Base-by-base conservation (phyloP, 2,888 invertebrate species). In the Pandemis heparana region DNA sequence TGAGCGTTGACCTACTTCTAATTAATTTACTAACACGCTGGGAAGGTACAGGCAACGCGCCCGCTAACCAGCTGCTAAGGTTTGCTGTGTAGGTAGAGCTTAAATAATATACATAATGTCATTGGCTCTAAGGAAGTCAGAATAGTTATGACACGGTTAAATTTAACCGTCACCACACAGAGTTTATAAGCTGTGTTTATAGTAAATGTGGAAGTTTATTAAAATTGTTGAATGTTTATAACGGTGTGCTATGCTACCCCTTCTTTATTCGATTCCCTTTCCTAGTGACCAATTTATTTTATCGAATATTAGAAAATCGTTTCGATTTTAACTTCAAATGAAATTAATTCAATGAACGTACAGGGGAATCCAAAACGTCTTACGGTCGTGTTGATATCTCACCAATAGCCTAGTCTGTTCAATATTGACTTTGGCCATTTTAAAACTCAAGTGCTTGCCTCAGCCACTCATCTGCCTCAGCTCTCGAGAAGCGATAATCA, bases 1-100 rank as follows among this genome's bases (percentile, higher is more conserved):
- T 12, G 60, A 18, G 56, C 1, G 43, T 59, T 68, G 63, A 64
- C 68, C 63, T 59, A 73, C 56, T 64, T 68, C 68, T 68, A 68
- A 72, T 72, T 56, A 56, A 72, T 72, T 23, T 43, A 53, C 6
- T 53, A 18, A 16, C 60, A 38, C 32, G n/a, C 38, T 32, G n/a
- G 16, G n/a, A 41, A 39, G 14, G 16, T n/a, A 39, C 8, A 9
- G 43, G 32, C 48, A 46, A 64, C 12, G 48, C 16, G 48, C 16
- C 48, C 64, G 32, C 9, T n/a, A 5, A 61, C 5, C 1, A 12
- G 9, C 5, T 46, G 46, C 7, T n/a, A n/a, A n/a, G n/a, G n/a
- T n/a, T n/a, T n/a, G n/a, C n/a, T n/a, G n/a, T n/a, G 9, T n/a
- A 9, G 3, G 16, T 41, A 16, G 62, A 62, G 43, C 43, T 63